phyloP scores from a whole-genome alignment of 1,140 invertebrate species.

The Calosoma granatense region DNA sequence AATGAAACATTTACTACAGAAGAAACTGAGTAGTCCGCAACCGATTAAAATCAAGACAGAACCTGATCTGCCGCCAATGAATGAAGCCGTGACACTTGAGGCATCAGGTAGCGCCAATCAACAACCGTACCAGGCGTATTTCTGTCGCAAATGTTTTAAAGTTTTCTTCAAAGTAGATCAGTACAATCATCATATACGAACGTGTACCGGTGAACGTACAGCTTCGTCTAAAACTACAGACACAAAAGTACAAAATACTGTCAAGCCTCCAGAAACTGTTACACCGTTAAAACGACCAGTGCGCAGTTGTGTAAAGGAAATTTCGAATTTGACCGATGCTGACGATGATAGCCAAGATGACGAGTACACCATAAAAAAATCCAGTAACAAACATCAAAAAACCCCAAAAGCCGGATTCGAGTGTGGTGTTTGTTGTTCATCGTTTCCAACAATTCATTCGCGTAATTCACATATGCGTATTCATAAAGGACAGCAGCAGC shows the following conservation, averaged over 20 bases:
- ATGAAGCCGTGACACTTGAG: neutral
- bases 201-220: conserved; percentile 6
- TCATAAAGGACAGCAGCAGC: conserved; percentile 23
- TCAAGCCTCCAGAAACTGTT: neutral
- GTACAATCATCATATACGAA: conserved; percentile 28
- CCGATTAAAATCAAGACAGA: conserved; percentile 14
- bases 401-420: conserved; percentile 20
- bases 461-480: conserved; percentile 33
- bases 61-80: conserved; percentile 13
- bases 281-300: neutral
- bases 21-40: neutral
- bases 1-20: conserved; percentile 16
- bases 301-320: neutral
- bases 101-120: conserved; percentile 12
- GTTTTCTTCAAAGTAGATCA: conserved; percentile 31
- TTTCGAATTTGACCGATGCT: neutral
- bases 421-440: conserved; percentile 29
- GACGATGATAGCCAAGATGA: conserved; percentile 1
- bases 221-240: conserved; percentile 6
- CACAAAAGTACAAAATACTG: conserved; percentile 4
- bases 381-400: conserved; percentile 3
- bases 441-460: conserved; percentile 30
- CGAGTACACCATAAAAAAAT: neutral
- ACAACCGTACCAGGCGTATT: conserved; percentile 26
- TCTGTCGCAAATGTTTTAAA: conserved; percentile 32